A percentile compares a stretch with the other conserved stretches of the same genome.
Conservation (phyloP, 1,140 invertebrate species). For the Drosophila bifasciata region DNA sequence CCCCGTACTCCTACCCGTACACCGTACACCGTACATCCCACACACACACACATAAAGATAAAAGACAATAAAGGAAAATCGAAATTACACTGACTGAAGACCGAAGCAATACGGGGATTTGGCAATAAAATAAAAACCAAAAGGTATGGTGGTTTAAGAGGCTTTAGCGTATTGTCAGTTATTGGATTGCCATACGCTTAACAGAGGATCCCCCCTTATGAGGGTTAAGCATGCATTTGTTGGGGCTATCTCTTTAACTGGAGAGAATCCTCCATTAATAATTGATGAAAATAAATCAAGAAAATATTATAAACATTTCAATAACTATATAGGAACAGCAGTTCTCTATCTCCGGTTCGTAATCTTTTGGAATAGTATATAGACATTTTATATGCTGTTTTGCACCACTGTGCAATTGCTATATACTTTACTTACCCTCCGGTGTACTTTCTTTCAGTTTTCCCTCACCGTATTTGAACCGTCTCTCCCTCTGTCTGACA, state of each 20-base stretch:
- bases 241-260: too few species aligned
- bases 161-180: slow-evolving; percentile 22
- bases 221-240: too few species aligned
- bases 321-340: too few species aligned
- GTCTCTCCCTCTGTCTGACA: slow-evolving; percentile 36
- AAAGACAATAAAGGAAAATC: slow-evolving; percentile 48
- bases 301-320: too few species aligned
- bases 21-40: not conserved
- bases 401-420: slow-evolving; percentile 48
- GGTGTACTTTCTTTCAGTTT: not conserved
- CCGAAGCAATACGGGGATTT: slow-evolving; percentile 32
- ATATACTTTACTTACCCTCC: slow-evolving; percentile 14
- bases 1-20: slow-evolving; percentile 2
- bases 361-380: not conserved
- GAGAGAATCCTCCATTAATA: too few species aligned
- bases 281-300: too few species aligned
- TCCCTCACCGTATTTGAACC: not conserved
- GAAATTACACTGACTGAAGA: slow-evolving; percentile 46
- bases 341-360: not conserved
- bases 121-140: slow-evolving; percentile 32
- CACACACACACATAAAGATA: slow-evolving; percentile 20
- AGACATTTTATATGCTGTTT: not conserved
- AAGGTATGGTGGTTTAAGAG: slow-evolving; percentile 21
- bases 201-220: too few species aligned
- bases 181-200: slow-evolving; percentile 4